These are phyloP conservation scores for Phortica variegata DNA, from an alignment of 1,140 invertebrate species.

Conservation along the genomic window DNA sequence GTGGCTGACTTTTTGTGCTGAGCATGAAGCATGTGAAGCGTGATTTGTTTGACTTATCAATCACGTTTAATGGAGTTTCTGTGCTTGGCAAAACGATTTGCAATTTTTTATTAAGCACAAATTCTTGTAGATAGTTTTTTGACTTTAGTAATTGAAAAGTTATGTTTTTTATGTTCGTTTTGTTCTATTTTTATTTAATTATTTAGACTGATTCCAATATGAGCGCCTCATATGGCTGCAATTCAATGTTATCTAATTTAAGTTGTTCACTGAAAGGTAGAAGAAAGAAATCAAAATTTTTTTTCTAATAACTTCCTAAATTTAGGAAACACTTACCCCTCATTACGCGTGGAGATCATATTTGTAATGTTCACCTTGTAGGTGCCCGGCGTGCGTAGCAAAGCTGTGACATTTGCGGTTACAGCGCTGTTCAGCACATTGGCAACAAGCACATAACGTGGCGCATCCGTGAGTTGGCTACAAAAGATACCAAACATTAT, in stretches of 20 bases:
- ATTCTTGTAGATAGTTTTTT: no score
- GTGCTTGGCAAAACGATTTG: no score
- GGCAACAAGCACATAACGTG: constrained; percentile 32
- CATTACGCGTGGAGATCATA: constrained; percentile 19
- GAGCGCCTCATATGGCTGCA: constrained; percentile 37
- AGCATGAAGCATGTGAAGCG: constrained; percentile 20
- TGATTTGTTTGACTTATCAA: constrained; percentile 55
- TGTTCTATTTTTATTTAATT: constrained; percentile 1
- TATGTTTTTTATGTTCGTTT: constrained; percentile 15
- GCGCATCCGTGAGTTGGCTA: constrained; percentile 19
- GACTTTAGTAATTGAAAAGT: constrained; percentile 54
- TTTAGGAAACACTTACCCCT: constrained; percentile 28
- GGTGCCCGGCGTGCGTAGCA: constrained; percentile 20
- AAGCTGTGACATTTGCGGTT: constrained; percentile 23
- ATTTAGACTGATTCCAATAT: constrained; percentile 37
- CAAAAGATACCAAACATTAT: no score
- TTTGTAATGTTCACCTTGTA: constrained; percentile 33
- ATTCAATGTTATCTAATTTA: no score
- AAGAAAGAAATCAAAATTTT: background rate
- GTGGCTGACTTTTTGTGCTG: background rate
- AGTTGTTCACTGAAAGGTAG: constrained; percentile 25
- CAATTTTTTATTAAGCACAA: no score
- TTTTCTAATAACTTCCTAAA: background rate
- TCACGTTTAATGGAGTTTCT: constrained; percentile 51
- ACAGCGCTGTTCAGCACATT: constrained; percentile 29